A percentile compares a stretch with the other conserved stretches of the same genome.
Conservation (phyloP, 1,140 invertebrate genomes). For the Zophobas atratus region DNA sequence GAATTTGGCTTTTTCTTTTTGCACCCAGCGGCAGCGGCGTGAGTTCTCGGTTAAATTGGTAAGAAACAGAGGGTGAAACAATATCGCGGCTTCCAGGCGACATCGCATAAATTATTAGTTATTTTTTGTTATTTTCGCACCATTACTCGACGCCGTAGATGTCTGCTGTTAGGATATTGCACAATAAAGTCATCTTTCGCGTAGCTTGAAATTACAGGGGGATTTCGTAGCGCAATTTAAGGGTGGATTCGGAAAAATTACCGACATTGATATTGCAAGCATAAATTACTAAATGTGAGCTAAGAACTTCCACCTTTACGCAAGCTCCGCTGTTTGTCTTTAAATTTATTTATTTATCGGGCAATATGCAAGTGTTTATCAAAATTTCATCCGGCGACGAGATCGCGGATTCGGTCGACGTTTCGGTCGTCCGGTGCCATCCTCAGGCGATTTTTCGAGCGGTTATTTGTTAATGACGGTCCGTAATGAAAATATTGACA, state of each 20-base stretch:
- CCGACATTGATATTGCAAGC: constrained; percentile 47
- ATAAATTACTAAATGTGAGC: constrained; percentile 40
- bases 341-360: constrained; percentile 29
- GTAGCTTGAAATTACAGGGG: constrained; percentile 44
- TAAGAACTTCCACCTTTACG: constrained; percentile 11
- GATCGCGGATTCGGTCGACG: constrained; percentile 10
- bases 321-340: constrained; percentile 8
- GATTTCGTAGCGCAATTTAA: constrained; percentile 46
- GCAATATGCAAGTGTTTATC: constrained; percentile 36
- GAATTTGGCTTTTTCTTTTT: neutral
- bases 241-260: constrained; percentile 49
- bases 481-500: constrained; percentile 50
- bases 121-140: constrained; percentile 49
- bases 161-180: constrained; percentile 48
- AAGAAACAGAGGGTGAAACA: constrained; percentile 46
- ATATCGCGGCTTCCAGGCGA: constrained; percentile 48
- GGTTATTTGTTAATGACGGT: constrained; percentile 25
- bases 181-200: constrained; percentile 46
- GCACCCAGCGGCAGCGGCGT: neutral
- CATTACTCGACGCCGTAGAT: constrained; percentile 44
- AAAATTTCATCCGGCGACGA: constrained; percentile 15
- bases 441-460: constrained; percentile 33
- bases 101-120: constrained; percentile 48
- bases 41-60: constrained; percentile 13
- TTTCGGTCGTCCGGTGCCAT: constrained; percentile 11